These are phyloP conservation scores for Pteropus alecto DNA, from an alignment of 2,113 vertebrate genomes.

Conservation along the genomic window DNA sequence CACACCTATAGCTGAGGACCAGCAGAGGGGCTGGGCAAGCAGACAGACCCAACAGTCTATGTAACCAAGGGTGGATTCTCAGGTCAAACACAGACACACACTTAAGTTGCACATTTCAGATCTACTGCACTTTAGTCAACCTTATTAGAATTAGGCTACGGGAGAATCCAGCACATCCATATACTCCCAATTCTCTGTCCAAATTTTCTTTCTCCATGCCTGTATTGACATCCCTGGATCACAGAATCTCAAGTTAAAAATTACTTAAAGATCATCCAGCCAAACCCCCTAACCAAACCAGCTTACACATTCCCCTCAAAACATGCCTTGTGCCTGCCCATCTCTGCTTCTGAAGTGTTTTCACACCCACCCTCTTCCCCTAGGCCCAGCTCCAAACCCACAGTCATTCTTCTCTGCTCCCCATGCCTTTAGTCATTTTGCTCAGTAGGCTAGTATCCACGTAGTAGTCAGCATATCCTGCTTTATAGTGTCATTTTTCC, in stretches of 20 bases:
- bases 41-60: background rate
- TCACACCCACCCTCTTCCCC: background rate
- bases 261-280: background rate
- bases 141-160: background rate
- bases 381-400: background rate
- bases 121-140: background rate
- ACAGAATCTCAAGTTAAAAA: slow-evolving; percentile 7
- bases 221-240: background rate
- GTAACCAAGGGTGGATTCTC: background rate
- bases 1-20: background rate
- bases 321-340: background rate
- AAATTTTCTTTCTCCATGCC: background rate
- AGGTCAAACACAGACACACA: background rate
- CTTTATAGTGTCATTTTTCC: background rate
- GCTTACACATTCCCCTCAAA: background rate
- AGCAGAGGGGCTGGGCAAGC: background rate
- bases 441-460: background rate
- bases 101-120: background rate
- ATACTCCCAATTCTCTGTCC: background rate
- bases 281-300: background rate
- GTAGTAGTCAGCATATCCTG: background rate
- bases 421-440: background rate
- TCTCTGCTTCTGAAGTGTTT: background rate
- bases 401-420: background rate
- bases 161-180: background rate